Evolutionary conservation across 2,797 vertebrate genomes (phyloP), one percentile per base, ranked within the genome.

Genomic region (Lerista edwardsae): DNA sequence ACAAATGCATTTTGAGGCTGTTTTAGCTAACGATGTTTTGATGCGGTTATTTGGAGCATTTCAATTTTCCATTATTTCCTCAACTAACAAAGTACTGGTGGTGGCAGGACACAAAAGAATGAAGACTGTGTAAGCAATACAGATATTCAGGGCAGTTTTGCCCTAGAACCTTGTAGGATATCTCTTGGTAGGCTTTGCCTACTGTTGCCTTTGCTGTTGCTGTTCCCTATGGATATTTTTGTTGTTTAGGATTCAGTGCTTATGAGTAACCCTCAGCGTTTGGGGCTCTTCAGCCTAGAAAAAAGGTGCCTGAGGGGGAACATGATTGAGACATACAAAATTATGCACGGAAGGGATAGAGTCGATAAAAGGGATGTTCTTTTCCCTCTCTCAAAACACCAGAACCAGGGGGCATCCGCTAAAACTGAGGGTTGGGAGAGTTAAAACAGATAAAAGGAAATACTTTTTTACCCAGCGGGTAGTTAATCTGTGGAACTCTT

Each of bases 11-110:
- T 72, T 65, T 75, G 59, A 76, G 19, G 44, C 51, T 67, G 39
- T 41, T 82, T 80, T 67, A 19, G 29, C 34, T 80, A 69, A 34
- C 65, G 71, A 44, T 64, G 17, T 76, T 84, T 80, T 62, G 36
- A 71, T 82, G 65, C 21, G 57, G 36, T 27, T 65, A 36, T 75
- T 19, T 64, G 68, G 47, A 65, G 34, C 73, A 80, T 72, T 72
- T 87, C 36, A 19, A 29, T 29, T 44, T 44, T 64, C 31, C 39
- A 69, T 77, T 36, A 41, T 64, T 79, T 44, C 12, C 57, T 73
- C 15, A 17, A 61, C 59, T 25, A 23, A 61, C 59, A 55, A 15
- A 61, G 23, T 23, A 65, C 55, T 68, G 25, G 34, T 67, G 41
- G 44, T 34, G 64, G 64, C 44, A 57, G 73, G 62, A 29, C 8